A percentile compares a stretch with the other conserved stretches of the same genome.
Evolutionary conservation across 1,140 invertebrate genomes (phyloP).

Genomic region (Caenorhabditis inopinata): DNA sequence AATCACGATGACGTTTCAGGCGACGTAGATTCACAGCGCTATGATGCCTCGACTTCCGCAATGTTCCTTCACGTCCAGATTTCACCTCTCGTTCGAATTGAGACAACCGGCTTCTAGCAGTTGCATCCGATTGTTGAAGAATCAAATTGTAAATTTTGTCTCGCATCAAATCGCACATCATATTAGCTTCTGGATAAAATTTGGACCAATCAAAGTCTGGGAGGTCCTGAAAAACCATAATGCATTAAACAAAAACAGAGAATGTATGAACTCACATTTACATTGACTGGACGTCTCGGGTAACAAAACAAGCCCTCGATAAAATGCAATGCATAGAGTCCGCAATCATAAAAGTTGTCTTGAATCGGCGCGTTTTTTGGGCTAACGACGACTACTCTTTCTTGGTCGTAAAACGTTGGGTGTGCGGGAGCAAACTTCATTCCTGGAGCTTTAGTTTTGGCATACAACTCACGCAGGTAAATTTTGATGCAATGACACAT

Average conservation of each 20-base stretch:
- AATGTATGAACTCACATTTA: not conserved
- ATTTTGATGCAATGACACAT: not conserved
- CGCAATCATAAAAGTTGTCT: constrained; percentile 1
- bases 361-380: not conserved
- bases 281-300: not conserved
- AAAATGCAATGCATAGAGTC: not conserved
- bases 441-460: not conserved
- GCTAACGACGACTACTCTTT: not conserved
- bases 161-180: not conserved
- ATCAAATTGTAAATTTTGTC: constrained; percentile 6
- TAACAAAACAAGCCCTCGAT: not conserved
- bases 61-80: not conserved
- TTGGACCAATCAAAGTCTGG: not conserved
- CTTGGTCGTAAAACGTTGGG: not conserved
- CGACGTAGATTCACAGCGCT: not conserved
- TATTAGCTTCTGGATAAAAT: not conserved
- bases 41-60: not conserved
- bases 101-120: not conserved
- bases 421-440: not conserved
- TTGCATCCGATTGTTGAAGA: too few species aligned
- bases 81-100: not conserved
- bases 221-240: not conserved
- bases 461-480: not conserved
- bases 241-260: not conserved
- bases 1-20: not conserved